Evolutionary conservation across 2,797 vertebrate genomes (phyloP).

Genomic region (Acropternis orthonyx): DNA sequence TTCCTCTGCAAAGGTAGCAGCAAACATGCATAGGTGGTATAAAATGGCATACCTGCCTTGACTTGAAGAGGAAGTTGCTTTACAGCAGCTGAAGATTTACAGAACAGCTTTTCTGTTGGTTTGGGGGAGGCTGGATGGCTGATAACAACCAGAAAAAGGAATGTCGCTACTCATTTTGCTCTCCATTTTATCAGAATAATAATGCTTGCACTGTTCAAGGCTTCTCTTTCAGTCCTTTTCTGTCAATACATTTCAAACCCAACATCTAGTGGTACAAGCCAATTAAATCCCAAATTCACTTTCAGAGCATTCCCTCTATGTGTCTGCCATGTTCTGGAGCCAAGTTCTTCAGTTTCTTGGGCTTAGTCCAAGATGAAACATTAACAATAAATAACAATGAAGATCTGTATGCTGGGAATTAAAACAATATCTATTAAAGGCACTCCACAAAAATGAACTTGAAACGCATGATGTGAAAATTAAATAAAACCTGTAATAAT

Average conservation of each 20-base stretch:
- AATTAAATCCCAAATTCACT: slow-evolving; percentile 66
- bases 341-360: slow-evolving; percentile 61
- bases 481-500: slow-evolving; percentile 37
- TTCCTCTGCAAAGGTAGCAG: neutral
- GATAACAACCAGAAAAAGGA: neutral
- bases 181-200: slow-evolving; percentile 33
- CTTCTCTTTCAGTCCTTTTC: slow-evolving; percentile 37
- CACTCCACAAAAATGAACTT: slow-evolving; percentile 12
- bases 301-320: slow-evolving; percentile 53
- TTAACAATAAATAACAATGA: slow-evolving; percentile 58
- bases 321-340: slow-evolving; percentile 54
- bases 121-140: neutral
- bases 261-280: slow-evolving; percentile 26
- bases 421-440: slow-evolving; percentile 52
- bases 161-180: neutral
- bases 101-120: neutral
- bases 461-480: slow-evolving; percentile 36
- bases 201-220: slow-evolving; percentile 9
- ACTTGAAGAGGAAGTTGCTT: neutral
- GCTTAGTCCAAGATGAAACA: slow-evolving; percentile 52
- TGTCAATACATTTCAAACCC: slow-evolving; percentile 59
- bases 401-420: slow-evolving; percentile 48
- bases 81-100: neutral
- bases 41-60: neutral
- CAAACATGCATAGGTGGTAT: neutral